Conservation (phyloP, 2,797 vertebrate species). For the Nyctibius grandis region DNA sequence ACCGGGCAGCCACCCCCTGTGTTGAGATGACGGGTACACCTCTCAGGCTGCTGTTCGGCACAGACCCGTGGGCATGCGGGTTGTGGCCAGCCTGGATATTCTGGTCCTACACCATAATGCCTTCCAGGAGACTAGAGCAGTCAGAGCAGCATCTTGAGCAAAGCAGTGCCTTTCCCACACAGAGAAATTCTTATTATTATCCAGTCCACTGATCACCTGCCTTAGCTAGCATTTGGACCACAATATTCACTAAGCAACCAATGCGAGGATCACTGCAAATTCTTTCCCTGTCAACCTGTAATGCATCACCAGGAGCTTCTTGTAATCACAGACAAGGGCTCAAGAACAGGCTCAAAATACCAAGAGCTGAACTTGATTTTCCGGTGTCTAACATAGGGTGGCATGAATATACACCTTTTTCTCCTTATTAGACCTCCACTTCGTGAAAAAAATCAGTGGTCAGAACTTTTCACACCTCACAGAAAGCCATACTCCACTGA, state of each 20-base stretch:
- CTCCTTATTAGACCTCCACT: neutral
- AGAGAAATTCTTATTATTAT: neutral
- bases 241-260: neutral
- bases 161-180: neutral
- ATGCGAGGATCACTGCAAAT: neutral
- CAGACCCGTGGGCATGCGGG: fast-evolving
- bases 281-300: neutral
- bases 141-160: neutral
- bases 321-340: neutral
- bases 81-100: neutral
- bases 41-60: neutral
- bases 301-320: neutral
- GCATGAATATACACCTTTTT: neutral
- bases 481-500: neutral
- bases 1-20: neutral
- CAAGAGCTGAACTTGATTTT: neutral
- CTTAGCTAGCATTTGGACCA: neutral
- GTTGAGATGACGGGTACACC: fast-evolving
- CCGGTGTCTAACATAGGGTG: neutral
- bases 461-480: neutral
- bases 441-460: neutral
- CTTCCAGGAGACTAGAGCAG: neutral
- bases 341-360: neutral
- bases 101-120: fast-evolving
- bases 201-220: fast-evolving